These are phyloP conservation scores for Silurus meridionalis DNA, from an alignment of 2,113 vertebrate genomes.

Conservation along the genomic window DNA sequence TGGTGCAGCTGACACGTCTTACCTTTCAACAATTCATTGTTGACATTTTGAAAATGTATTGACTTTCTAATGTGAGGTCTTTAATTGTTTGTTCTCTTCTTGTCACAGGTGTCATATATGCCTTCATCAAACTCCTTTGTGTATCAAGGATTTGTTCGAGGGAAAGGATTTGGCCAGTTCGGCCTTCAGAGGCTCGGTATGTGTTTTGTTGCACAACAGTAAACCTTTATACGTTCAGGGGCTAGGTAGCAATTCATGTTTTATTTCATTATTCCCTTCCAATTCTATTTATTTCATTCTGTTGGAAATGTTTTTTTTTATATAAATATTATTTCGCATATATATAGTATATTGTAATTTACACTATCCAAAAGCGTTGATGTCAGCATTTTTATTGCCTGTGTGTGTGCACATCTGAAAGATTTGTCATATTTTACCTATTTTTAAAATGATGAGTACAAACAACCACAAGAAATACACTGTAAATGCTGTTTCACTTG, in stretches of 20 bases:
- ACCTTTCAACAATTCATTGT: conserved; percentile 56
- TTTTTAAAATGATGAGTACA: neutral
- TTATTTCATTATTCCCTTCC: neutral
- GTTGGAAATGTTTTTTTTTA: neutral
- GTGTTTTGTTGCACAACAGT: conserved; percentile 17
- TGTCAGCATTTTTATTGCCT: neutral
- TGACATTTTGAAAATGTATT: conserved; percentile 67
- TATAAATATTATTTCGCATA: neutral
- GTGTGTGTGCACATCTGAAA: neutral
- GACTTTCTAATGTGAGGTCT: conserved; percentile 60
- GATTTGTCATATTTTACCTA: neutral
- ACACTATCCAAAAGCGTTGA: neutral
- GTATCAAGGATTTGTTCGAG: conserved; percentile 95
- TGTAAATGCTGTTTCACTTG: neutral
- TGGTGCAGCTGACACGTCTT: conserved; percentile 64
- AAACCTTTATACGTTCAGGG: neutral
- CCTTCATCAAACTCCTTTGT: conserved; percentile 89
- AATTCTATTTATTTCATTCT: neutral
- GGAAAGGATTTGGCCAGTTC: conserved; percentile 97
- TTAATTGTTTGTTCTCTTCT: conserved; percentile 58
- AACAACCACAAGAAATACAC: neutral
- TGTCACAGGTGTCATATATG: conserved; percentile 87
- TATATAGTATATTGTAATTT: neutral
- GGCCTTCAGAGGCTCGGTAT: conserved; percentile 96
- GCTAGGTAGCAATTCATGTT: neutral